These are phyloP conservation scores for Rutpela maculata DNA, from an alignment of 2,888 invertebrate genomes.

Conservation along the genomic window DNA sequence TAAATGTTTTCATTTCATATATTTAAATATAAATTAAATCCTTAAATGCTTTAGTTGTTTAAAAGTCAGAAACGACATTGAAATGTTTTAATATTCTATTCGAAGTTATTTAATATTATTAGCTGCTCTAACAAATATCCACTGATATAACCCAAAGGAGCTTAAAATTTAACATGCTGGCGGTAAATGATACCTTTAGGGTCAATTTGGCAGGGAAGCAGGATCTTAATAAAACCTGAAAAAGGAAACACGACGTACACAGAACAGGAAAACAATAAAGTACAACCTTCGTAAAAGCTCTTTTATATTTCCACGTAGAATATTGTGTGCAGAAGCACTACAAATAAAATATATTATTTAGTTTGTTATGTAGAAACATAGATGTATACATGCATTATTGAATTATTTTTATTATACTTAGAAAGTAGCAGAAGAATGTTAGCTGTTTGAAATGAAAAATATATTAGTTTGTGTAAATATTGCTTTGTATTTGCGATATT, in stretches of 20 bases:
- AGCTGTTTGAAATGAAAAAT: not conserved
- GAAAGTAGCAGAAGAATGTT: not conserved
- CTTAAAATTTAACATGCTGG: not conserved
- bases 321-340: not conserved
- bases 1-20: no score
- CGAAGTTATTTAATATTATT: not conserved
- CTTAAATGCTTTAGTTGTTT: no score
- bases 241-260: not conserved
- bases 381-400: not conserved
- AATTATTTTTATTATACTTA: not conserved
- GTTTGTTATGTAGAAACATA: not conserved
- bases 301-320: not conserved
- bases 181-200: not conserved
- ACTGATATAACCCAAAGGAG: not conserved
- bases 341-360: not conserved
- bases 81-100: no score
- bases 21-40: no score
- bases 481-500: no score
- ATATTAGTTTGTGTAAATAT: no score
- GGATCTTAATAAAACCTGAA: constrained; percentile 7
- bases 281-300: not conserved
- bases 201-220: not conserved
- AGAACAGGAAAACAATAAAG: not conserved
- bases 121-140: not conserved
- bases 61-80: no score